Conservation (phyloP, 2,797 vertebrate species). For the Liasis olivaceus region DNA sequence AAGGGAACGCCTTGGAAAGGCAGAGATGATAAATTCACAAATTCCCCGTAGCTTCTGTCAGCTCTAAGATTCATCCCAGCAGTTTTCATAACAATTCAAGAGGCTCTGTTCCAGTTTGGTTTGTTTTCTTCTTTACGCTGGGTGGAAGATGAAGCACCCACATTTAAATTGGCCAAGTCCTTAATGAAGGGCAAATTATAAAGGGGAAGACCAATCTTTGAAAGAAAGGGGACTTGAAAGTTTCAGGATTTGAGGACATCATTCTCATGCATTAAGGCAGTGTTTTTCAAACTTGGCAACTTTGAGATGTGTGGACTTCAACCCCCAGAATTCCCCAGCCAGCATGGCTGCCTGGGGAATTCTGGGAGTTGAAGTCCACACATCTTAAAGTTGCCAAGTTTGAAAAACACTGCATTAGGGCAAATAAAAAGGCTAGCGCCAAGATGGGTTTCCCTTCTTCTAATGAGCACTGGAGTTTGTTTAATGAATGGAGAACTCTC, state of each 20-base stretch:
- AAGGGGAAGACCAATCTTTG: neutral
- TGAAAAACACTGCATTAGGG: neutral
- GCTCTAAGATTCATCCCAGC: neutral
- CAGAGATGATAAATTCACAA: neutral
- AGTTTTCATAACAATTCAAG: too few relatives aligned
- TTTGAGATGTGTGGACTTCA: neutral
- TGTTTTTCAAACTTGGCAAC: neutral
- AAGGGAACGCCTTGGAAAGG: neutral
- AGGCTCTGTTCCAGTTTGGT: neutral
- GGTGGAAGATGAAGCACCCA: neutral
- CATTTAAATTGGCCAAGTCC: neutral
- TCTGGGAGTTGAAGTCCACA: neutral
- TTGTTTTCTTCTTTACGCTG: neutral
- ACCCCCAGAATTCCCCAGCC: neutral
- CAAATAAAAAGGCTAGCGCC: neutral
- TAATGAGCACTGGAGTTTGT: neutral
- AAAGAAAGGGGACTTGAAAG: neutral
- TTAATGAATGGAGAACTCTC: neutral
- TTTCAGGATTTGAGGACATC: neutral
- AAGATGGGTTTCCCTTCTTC: neutral
- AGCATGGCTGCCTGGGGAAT: neutral
- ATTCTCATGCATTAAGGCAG: neutral
- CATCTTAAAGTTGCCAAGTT: neutral
- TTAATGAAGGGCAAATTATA: neutral
- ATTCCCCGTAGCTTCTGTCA: neutral